Percentiles rank a stretch among this genome's conserved stretches.
Evolutionary conservation across 2,888 invertebrate species (phyloP).

Genomic region (Drosophila paracracens): DNA sequence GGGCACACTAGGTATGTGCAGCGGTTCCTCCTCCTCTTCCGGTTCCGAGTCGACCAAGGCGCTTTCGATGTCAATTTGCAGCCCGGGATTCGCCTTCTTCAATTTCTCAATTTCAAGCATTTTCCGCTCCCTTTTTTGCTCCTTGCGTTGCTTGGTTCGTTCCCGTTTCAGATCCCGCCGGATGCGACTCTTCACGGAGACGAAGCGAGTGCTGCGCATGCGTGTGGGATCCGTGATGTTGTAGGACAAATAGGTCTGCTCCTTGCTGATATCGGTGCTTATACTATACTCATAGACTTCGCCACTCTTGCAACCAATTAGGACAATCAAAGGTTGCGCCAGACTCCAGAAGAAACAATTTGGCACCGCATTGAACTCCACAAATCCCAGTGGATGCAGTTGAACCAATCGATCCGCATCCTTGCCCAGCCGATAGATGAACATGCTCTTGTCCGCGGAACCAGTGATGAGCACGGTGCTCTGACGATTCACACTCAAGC

Average conservation of each 20-base stretch:
- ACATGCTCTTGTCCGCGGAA: slow-evolving; percentile 89
- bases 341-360: slow-evolving; percentile 88
- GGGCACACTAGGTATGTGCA: slow-evolving; percentile 87
- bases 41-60: slow-evolving; percentile 87
- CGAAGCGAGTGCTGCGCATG: slow-evolving; percentile 85
- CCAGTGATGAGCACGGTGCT: slow-evolving; percentile 88
- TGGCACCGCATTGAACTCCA: slow-evolving; percentile 88
- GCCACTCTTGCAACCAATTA: slow-evolving; percentile 87
- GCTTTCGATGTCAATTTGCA: slow-evolving; percentile 87
- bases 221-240: slow-evolving; percentile 77
- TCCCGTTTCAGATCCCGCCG: slow-evolving; percentile 87
- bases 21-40: slow-evolving; percentile 86
- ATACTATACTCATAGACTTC: slow-evolving; percentile 86
- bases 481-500: slow-evolving; percentile 87
- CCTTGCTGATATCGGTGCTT: slow-evolving; percentile 85
- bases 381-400: slow-evolving; percentile 89
- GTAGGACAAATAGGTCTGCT: slow-evolving; percentile 83
- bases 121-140: slow-evolving; percentile 86
- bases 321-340: slow-evolving; percentile 77
- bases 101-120: slow-evolving; percentile 87
- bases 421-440: slow-evolving; percentile 87
- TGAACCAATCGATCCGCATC: slow-evolving; percentile 84
- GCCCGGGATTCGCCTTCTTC: slow-evolving; percentile 86
- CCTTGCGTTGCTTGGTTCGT: slow-evolving; percentile 86
- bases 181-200: slow-evolving; percentile 87